A percentile compares a stretch with the other conserved stretches of the same genome.
Conservation (phyloP, 2,888 invertebrate species). For the Shargacucullia verbasci region DNA sequence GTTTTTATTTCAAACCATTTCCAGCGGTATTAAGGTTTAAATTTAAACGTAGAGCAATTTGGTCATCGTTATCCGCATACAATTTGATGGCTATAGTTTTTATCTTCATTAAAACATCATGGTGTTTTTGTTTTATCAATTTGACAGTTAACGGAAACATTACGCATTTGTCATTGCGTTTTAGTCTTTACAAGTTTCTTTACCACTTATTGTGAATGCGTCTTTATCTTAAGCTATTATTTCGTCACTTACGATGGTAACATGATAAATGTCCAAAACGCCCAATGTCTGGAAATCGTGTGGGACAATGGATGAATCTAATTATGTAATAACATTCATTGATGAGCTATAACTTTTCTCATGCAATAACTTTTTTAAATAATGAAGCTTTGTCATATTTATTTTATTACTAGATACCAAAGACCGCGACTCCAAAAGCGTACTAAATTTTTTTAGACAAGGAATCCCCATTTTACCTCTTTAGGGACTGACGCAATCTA, state of each 20-base stretch:
- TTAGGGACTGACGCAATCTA: no score
- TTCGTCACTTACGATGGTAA: not conserved
- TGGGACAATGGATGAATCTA: not conserved
- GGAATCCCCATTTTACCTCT: no score
- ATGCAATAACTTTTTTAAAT: constrained; percentile 13
- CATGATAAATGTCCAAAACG: not conserved
- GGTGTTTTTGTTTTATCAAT: constrained; percentile 57
- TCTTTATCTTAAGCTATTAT: not conserved
- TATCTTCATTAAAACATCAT: constrained; percentile 56
- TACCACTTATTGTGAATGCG: no score
- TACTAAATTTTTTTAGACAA: no score
- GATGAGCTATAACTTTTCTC: not conserved
- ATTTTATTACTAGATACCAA: no score
- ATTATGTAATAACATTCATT: constrained; percentile 4
- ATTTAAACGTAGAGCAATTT: constrained; percentile 21
- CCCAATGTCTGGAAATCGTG: not conserved
- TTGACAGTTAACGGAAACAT: constrained; percentile 56
- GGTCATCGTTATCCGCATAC: constrained; percentile 55
- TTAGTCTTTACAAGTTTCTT: not conserved
- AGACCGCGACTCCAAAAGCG: no score
- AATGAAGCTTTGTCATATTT: no score
- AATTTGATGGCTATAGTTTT: constrained; percentile 57
- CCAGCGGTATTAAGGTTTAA: constrained; percentile 34
- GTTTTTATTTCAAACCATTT: constrained; percentile 31
- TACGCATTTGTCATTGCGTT: constrained; percentile 46